Base-by-base conservation (phyloP, 2,888 invertebrate genomes). In the Drosophila multiciliata region DNA sequence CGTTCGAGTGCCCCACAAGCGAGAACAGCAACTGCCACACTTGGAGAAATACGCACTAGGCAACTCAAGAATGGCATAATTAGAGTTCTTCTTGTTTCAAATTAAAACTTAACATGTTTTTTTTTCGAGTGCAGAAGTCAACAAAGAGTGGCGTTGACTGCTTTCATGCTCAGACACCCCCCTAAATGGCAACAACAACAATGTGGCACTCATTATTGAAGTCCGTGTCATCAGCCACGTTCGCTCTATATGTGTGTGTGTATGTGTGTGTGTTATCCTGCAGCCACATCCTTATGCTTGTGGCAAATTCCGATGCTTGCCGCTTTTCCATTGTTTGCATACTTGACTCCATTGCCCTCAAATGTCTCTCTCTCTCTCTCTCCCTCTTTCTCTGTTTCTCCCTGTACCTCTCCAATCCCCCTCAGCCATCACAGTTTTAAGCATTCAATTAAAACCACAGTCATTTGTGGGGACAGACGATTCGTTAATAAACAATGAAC, bases 261-360 rank as follows among this genome's bases (percentile, higher is more conserved):
- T 49, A 17, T n/a, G 6, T 52, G 12, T 32, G 29, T 12, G 5
- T n/a, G 55, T 20, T 40, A 42, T 40, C 42, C 57, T 57, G 40
- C 40, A 55, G 38, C 59, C 75, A 65, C 54, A 70, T 72, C 59
- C 75, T 67, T 68, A 62, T 64, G 65, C 72, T 62, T 69, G 75
- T 78, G 75, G 55, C 67, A 77, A 86, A 87, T 87, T 87, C 87
- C 85, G 60, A 72, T 73, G 84, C 85, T 84, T 68, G 78, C 73
- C 77, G 76, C 70, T 69, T 66, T 71, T 77, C 68, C 80, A 85
- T 89, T 89, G 88, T 89, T 87, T 89, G 72, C 78, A 63, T 60
- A 85, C 90, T 87, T 87, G 86, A 89, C 87, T 89, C 80, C 88
- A 87, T 85, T 87, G 87, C 88, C 74, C 73, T 89, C 71, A 85